Conservation (phyloP, 2,113 vertebrate species). For the Podocnemis expansa region DNA sequence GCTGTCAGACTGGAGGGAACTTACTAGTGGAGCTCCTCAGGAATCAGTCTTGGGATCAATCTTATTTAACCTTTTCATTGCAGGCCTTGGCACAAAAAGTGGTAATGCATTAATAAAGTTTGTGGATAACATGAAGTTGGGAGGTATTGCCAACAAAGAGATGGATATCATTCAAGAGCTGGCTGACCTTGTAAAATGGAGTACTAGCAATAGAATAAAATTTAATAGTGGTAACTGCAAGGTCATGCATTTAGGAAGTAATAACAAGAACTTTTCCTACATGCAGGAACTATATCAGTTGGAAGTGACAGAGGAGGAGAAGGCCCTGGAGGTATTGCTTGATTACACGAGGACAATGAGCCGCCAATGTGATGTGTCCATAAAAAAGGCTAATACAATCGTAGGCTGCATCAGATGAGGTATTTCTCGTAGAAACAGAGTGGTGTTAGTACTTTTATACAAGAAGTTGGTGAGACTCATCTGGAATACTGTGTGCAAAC, state of each 20-base stretch:
- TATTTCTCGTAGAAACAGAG: too few species aligned
- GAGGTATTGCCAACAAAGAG: not conserved
- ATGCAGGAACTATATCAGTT: not conserved
- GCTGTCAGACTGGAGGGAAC: too few species aligned
- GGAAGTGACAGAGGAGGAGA: not conserved
- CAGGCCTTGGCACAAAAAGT: too few species aligned
- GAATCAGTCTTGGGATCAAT: too few species aligned
- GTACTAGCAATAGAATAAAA: not conserved
- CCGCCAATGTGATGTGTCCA: not conserved
- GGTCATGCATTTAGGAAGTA: not conserved
- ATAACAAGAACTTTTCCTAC: not conserved
- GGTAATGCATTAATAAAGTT: too few species aligned
- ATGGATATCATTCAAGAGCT: not conserved
- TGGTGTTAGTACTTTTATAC: too few species aligned
- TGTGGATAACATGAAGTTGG: not conserved
- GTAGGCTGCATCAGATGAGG: not conserved
- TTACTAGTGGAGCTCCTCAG: too few species aligned
- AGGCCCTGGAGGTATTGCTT: not conserved
- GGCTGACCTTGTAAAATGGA: not conserved
- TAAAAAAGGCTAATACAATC: not conserved
- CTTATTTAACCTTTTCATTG: too few species aligned
- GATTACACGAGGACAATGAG: not conserved
- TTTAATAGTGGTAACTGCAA: not conserved
- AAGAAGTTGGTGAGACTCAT: too few species aligned
- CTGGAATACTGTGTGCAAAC: too few species aligned